Conservation (phyloP, 2,113 vertebrate species). For the Nycticryphes semicollaris region DNA sequence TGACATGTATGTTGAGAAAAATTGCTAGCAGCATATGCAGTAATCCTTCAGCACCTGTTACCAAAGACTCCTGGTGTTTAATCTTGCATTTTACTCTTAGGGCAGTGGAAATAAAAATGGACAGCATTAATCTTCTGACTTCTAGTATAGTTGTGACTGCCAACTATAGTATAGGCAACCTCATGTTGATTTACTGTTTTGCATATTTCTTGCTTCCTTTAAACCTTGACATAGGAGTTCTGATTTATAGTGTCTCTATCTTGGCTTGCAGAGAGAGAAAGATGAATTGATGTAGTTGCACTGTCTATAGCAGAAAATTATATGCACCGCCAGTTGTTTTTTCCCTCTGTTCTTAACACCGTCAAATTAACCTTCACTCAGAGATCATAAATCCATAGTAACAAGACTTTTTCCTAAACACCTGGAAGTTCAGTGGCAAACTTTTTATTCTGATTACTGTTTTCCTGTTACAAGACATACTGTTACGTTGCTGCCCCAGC, state of each 20-base stretch:
- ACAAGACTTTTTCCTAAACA: constrained; percentile 50
- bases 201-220: constrained; percentile 57
- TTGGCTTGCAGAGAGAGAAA: constrained; percentile 1
- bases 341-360: neutral
- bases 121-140: constrained; percentile 49
- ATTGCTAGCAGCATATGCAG: neutral
- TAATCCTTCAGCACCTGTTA: constrained; percentile 35
- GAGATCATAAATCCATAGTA: constrained; percentile 63
- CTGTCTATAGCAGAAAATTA: constrained; percentile 42
- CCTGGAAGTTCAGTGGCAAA: constrained; percentile 45
- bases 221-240: neutral
- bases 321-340: constrained; percentile 29
- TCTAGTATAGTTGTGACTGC: constrained; percentile 26
- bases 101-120: constrained; percentile 56
- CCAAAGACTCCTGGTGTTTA: constrained; percentile 5
- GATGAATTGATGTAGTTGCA: neutral
- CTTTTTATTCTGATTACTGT: constrained; percentile 11
- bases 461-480: neutral
- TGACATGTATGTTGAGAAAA: constrained; percentile 6
- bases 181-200: constrained; percentile 57
- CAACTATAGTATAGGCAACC: neutral
- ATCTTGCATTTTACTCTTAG: constrained; percentile 46
- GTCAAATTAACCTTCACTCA: constrained; percentile 15
- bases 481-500: neutral
- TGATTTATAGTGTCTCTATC: constrained; percentile 66